phyloP scores from a whole-genome alignment of 2,797 vertebrate genomes.

The Echeneis naucrates region DNA sequence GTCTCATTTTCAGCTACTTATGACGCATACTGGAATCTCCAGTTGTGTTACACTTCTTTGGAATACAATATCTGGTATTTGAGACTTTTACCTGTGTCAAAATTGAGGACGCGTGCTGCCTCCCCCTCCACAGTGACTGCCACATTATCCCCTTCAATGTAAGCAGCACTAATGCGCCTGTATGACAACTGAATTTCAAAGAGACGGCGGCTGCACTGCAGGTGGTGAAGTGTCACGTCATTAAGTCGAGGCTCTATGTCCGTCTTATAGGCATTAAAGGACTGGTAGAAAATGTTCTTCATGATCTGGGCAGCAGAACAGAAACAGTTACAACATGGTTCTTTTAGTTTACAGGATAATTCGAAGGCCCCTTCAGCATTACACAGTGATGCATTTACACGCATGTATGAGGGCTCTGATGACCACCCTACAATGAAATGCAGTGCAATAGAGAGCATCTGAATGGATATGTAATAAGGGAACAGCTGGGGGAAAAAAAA shows the following conservation, averaged over 20 bases:
- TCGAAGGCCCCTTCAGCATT: not conserved
- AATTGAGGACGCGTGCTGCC: conserved; percentile 84
- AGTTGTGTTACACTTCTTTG: not conserved
- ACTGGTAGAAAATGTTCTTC: conserved; percentile 89
- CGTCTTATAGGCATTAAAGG: conserved; percentile 86
- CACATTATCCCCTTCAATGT: conserved; percentile 83
- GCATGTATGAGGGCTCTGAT: not conserved
- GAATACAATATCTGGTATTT: not conserved
- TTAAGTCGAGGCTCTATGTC: conserved; percentile 85
- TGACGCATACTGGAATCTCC: not conserved
- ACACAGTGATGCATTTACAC: not conserved
- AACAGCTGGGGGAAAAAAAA: not conserved
- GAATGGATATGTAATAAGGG: not conserved
- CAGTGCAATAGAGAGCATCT: not conserved
- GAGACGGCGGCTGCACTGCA: conserved; percentile 86
- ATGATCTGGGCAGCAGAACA: conserved; percentile 75
- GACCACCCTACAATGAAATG: not conserved
- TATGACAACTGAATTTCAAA: conserved; percentile 86
- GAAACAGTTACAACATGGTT: not conserved
- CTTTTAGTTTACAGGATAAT: not conserved
- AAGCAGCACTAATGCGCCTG: conserved; percentile 81
- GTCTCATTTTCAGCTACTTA: conserved; percentile 14
- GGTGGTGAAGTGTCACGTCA: conserved; percentile 79
- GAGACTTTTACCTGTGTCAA: conserved; percentile 80
- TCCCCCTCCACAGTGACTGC: conserved; percentile 86